Conservation (phyloP, 1,140 invertebrate species). For the Neodiprion pinetum region DNA sequence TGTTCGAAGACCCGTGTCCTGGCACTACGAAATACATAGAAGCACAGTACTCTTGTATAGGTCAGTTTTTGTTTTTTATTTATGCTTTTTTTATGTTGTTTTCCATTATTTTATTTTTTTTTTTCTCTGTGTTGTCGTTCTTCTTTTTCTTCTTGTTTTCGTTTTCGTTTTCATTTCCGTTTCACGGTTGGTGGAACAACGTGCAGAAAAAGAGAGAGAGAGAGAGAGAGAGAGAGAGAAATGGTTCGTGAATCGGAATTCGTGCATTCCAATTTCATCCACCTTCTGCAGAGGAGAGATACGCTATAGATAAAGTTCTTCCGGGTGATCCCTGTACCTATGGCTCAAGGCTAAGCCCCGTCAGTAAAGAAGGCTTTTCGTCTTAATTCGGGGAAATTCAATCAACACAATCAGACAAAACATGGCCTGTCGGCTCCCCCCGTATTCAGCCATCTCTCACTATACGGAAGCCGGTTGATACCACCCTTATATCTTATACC, state of each 20-base stretch:
- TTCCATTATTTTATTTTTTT: conserved; percentile 6
- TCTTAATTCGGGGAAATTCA: not conserved
- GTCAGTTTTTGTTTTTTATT: conserved; percentile 50
- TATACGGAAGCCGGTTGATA: too few species aligned
- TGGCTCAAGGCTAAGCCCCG: not conserved
- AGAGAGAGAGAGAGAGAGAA: not conserved
- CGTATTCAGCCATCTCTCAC: too few species aligned
- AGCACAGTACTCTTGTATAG: conserved; percentile 67
- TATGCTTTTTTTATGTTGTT: not conserved
- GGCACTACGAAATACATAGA: conserved; percentile 69
- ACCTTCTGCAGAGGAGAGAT: too few species aligned
- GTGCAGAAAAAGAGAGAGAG: too few species aligned
- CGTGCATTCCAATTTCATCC: too few species aligned
- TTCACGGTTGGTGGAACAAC: too few species aligned
- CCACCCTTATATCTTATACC: not conserved
- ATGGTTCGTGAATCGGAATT: not conserved
- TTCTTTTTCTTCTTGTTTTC: not conserved
- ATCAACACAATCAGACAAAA: not conserved
- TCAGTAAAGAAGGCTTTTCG: not conserved
- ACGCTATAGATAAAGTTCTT: too few species aligned
- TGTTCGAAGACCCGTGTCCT: conserved; percentile 69
- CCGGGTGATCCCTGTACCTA: too few species aligned
- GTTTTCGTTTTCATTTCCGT: too few species aligned
- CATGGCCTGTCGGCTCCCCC: too few species aligned
- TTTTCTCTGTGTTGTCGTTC: not conserved